phyloP scores from a whole-genome alignment of 1,140 invertebrate genomes.

The Drosophila sturtevanti region DNA sequence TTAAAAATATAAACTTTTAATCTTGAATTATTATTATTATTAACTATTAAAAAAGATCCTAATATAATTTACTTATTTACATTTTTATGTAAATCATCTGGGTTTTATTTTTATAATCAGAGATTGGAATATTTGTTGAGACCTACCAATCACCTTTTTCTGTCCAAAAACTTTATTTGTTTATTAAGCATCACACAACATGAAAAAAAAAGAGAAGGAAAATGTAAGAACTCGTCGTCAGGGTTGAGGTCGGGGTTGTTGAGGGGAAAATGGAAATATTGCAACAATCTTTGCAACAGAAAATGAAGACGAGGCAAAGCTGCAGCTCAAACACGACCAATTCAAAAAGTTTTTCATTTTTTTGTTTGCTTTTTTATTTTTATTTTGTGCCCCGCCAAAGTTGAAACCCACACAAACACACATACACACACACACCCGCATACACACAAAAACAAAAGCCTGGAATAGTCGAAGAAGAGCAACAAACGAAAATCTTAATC shows the following conservation, averaged over 20 bases:
- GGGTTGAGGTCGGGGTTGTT: no score
- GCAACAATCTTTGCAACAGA: slow-evolving; percentile 12
- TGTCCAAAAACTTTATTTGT: neutral
- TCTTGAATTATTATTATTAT: no score
- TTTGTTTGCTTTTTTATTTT: neutral
- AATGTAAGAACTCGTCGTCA: no score
- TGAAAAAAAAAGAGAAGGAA: no score
- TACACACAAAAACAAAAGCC: slow-evolving; percentile 29
- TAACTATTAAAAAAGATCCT: no score
- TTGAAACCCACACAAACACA: slow-evolving; percentile 37
- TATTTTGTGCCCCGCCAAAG: slow-evolving; percentile 6
- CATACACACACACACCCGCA: slow-evolving; percentile 34
- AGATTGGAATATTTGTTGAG: no score
- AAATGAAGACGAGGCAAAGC: slow-evolving; percentile 4
- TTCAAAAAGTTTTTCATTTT: slow-evolving; percentile 49
- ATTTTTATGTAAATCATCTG: no score
- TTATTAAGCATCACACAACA: slow-evolving; percentile 30
- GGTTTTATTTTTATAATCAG: no score
- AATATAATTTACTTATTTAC: no score
- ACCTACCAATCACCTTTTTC: no score
- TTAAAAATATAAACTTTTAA: no score
- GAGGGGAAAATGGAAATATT: slow-evolving; percentile 2
- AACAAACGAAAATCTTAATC: slow-evolving; percentile 79
- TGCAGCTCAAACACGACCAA: slow-evolving; percentile 43
- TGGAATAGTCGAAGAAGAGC: slow-evolving; percentile 32